Evolutionary conservation across 2,113 vertebrate species (phyloP).

Genomic region (Trogon melanurus): DNA sequence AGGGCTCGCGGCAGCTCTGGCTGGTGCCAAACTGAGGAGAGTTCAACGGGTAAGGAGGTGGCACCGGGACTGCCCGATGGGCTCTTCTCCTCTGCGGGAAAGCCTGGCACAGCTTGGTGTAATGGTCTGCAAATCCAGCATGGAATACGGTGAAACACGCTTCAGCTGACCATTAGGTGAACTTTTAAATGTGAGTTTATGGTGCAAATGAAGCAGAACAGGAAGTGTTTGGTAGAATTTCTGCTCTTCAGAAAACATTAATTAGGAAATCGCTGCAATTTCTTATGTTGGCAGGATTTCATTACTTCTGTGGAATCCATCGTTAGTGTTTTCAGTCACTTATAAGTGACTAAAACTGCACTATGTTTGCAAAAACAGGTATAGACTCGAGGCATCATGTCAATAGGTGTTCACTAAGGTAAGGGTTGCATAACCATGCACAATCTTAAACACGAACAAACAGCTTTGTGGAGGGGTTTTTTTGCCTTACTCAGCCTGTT

Average conservation of each 20-base stretch:
- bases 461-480: background rate
- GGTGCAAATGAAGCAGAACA: background rate
- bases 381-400: background rate
- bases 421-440: background rate
- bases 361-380: background rate
- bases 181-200: background rate
- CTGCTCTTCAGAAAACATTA: background rate
- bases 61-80: rapidly evolving
- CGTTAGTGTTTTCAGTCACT: background rate
- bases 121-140: background rate
- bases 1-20: conserved; percentile 93
- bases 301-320: background rate
- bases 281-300: background rate
- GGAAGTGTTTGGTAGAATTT: background rate
- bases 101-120: background rate
- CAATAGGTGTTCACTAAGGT: background rate
- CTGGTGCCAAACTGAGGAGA: conserved; percentile 96
- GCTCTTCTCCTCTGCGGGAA: background rate
- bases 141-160: background rate
- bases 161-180: background rate
- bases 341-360: background rate
- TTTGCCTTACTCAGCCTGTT: background rate
- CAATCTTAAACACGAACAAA: background rate
- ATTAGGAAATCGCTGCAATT: background rate
- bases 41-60: conserved; percentile 88